Base-by-base conservation (phyloP, 2,888 invertebrate genomes). In the Trisateles emortualis region DNA sequence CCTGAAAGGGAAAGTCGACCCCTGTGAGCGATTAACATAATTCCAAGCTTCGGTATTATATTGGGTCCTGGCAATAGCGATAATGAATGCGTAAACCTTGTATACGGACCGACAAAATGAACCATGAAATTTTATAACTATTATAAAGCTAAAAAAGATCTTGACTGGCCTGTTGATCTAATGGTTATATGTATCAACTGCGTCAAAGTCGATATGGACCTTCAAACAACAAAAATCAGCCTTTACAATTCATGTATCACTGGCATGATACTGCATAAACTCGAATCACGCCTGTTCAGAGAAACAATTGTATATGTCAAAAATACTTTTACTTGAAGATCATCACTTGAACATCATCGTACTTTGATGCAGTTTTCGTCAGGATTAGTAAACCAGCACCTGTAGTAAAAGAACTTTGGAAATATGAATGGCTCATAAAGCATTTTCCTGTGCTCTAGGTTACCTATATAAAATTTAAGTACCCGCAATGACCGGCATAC, bases 391-490 rank as follows among this genome's bases (percentile, higher is more conserved):
- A n/a, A 13, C 9, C 3, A 26, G 8, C 26, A 4, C 3, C 1
- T 26, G 32, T 24, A 47, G 10, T 55, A 41, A 41, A 33, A 58
- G 14, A 52, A 52, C n/a, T 54, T 51, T 43, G 30, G 42, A 19
- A n/a, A 6, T 35, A 8, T 10, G 24, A 60, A 52, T 64, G 24
- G 40, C 11, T 38, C 26, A 24, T 36, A 36, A 45, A 45, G 35
- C 41, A 32, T 50, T 49, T 45, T 36, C 13, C 22, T 47, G 42
- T 60, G 40, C 44, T 36, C 38, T 4, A 32, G 32, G n/a, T n/a
- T n/a, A n/a, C n/a, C 51, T 41, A 41, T 51, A 16, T 29, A 38
- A 57, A 42, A 54, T 62, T 65, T 40, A 59, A 52, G 24, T 29
- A 14, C 38, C 48, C 30, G 19, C 36, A 26, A 22, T 22, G 26